Base-by-base conservation (phyloP, 2,797 vertebrate species). In the Vireo griseus region DNA sequence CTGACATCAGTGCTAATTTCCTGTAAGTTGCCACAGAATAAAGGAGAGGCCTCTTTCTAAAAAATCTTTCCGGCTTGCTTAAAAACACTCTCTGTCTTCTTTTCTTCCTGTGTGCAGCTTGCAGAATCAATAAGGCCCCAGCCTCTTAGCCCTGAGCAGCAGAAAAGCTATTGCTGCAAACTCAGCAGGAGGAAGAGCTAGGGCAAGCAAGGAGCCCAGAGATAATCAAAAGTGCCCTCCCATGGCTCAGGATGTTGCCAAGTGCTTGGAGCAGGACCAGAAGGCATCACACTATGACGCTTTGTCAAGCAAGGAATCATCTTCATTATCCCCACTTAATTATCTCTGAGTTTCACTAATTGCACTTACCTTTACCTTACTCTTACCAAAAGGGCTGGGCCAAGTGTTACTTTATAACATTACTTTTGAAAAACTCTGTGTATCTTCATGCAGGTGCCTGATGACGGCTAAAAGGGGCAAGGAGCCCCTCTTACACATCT, bases 141-240 rank as follows among this genome's bases (percentile, higher is more conserved):
- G 83, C 88, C 76, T 86, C 85, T 91, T 22, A 86, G 69, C 77
- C 86, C 61, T 8, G 51, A 90, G 90, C 73, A 78, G 93, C 86
- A 93, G 73, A 95, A 73, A 81, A 93, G 66, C 73, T 94, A 80
- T 72, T 91, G 76, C 92, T 88, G 76, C 9, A 10, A 88, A 62
- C 95, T 59, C 95, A 95, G 96, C 95, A 75, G 96, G 94, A 95
- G 86, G 73, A 84, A 88, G 74, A 84, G 93, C 51, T 16, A n/a
- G 67, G 86, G 88, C 72, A 84, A 86, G 76, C 75, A 95, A 91
- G 95, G 86, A 95, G 86, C 86, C 79, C 86, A 86, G 66, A 92
- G 90, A 76, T 94, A 95, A 96, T 96, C 90, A 95, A 59, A 96
- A 93, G 86, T 95, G 94, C 94, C 86, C 93, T 95, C 94, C 92